Evolutionary conservation across 2,888 invertebrate genomes (phyloP), one percentile per base, ranked within the genome.

Genomic region (Brassicogethes aeneus): DNA sequence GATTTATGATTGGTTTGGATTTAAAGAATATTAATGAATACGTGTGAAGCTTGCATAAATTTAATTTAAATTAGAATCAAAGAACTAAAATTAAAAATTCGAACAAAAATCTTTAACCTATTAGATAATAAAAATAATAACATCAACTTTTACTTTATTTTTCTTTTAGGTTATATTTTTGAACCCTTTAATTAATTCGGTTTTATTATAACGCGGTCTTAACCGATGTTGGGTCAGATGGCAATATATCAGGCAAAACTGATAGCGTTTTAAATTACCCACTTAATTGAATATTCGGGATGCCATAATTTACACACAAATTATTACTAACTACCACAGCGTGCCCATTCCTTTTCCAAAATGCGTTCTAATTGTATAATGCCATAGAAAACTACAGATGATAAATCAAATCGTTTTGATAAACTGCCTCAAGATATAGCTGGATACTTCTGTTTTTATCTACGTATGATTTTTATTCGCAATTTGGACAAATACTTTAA

Each of bases 281-380:
- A 46, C 43, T 46, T 46, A 50, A 50, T 50, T 50, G 48, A 50
- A 50, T 50, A 48, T 43, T 45, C 45, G 45, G 45, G 42, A 48
- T 46, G 48, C 50, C 46, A 46, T 48, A 46, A 46, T 43, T 46
- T 44, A 46, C 37, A 42, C 39, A 44, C 44, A 44, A 46, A 46
- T 44, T 44, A 42, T 44, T 46, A 44, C 41, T 46, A 46, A 44
- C 44, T 42, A 13, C 14, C 3, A 33, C 34, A 34, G 36, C 34
- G 38, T 36, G 36, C 44, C 37, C 41, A 44, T 44, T 44, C 41
- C 41, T 44, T 44, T 44, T 44, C 44, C 37, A 41, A 44, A 41
- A 41, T 44, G 44, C 32, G 36, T 41, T 44, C 41, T 44, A 44
- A 44, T 44, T 38, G 44, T 41, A 38, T 36, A 32, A 41, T 23